Conservation (phyloP, 2,888 invertebrate species). For the Caprella mutica region DNA sequence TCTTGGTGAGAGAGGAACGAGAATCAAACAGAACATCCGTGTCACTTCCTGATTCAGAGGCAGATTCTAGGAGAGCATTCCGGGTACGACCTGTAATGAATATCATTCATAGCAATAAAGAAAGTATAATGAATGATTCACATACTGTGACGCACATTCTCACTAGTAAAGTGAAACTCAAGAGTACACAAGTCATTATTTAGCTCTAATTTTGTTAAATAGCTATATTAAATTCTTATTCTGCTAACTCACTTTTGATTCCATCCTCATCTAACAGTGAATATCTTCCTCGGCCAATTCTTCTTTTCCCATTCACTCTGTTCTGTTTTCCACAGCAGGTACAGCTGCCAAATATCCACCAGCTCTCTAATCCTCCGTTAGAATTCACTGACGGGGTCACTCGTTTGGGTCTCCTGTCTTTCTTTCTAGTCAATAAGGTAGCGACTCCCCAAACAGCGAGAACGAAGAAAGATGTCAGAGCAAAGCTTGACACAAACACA, state of each 20-base stretch:
- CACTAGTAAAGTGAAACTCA: too few relatives aligned
- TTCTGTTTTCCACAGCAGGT: background rate
- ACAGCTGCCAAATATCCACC: background rate
- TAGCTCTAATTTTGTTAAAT: too few relatives aligned
- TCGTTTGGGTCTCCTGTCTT: too few relatives aligned
- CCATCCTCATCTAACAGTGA: background rate
- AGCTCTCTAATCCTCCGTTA: too few relatives aligned
- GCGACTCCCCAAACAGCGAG: constrained; percentile 18
- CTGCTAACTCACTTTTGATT: background rate
- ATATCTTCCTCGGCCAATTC: background rate
- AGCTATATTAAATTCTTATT: too few relatives aligned
- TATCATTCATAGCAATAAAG: too few relatives aligned
- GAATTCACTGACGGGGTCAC: too few relatives aligned
- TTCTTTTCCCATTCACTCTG: background rate
- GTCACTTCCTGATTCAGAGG: constrained; percentile 29
- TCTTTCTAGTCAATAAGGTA: constrained; percentile 11
- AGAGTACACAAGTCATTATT: too few relatives aligned
- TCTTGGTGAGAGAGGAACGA: constrained; percentile 16
- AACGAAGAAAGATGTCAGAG: constrained; percentile 11
- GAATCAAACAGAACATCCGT: constrained; percentile 30
- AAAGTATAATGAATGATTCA: too few relatives aligned
- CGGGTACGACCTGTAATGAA: constrained; percentile 4
- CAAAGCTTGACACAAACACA: constrained; percentile 43
- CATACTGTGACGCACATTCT: too few relatives aligned
- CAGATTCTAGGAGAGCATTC: constrained; percentile 26